Evolutionary conservation across 2,888 invertebrate genomes (phyloP).

Genomic region (Adelognathus sp.): DNA sequence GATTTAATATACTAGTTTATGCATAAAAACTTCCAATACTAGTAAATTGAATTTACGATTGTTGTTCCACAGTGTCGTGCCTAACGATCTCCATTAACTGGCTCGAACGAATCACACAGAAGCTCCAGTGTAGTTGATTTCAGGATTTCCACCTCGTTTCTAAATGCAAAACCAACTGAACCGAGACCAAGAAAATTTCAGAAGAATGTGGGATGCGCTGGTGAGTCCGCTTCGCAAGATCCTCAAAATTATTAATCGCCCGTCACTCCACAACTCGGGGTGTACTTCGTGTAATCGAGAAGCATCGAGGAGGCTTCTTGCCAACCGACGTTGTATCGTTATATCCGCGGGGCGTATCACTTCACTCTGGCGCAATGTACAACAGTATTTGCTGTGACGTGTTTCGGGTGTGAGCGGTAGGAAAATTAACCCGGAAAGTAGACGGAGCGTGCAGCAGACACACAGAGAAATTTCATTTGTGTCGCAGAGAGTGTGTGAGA

Average conservation of each 20-base stretch:
- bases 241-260: slow-evolving; percentile 49
- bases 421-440: slow-evolving; percentile 18
- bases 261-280: slow-evolving; percentile 50
- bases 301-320: slow-evolving; percentile 49
- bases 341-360: slow-evolving; percentile 11
- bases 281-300: slow-evolving; percentile 45
- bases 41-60: too few relatives aligned
- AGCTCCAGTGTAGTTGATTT: too few relatives aligned
- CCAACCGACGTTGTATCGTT: slow-evolving; percentile 46
- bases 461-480: slow-evolving; percentile 48
- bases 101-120: too few relatives aligned
- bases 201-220: not conserved
- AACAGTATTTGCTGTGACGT: slow-evolving; percentile 29
- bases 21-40: too few relatives aligned
- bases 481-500: slow-evolving; percentile 34
- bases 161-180: not conserved
- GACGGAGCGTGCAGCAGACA: not conserved
- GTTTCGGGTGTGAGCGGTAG: slow-evolving; percentile 19
- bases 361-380: not conserved
- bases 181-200: not conserved
- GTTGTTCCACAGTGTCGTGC: not conserved
- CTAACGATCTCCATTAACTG: too few relatives aligned
- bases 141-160: not conserved
- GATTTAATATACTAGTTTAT: too few relatives aligned
- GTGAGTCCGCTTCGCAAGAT: not conserved